Evolutionary conservation across 2,113 vertebrate genomes (phyloP).

Genomic region (Lanius collurio): DNA sequence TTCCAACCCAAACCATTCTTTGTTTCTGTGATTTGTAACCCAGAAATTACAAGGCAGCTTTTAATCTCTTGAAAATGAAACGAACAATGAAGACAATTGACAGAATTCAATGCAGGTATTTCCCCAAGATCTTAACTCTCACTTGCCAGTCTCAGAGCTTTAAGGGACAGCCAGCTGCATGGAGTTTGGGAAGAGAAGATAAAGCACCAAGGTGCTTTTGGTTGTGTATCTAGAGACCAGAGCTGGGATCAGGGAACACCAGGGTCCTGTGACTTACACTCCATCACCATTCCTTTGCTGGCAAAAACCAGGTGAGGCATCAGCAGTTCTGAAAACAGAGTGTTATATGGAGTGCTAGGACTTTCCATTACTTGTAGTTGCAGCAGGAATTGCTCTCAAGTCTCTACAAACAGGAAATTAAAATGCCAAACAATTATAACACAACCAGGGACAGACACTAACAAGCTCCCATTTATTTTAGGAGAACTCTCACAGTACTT

Average conservation of each 20-base stretch:
- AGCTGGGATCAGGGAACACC: neutral
- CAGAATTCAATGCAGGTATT: neutral
- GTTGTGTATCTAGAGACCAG: neutral
- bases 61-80: neutral
- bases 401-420: neutral
- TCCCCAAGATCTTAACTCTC: neutral
- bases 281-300: neutral
- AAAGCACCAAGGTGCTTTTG: neutral
- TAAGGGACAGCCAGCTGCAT: neutral
- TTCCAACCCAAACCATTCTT: neutral
- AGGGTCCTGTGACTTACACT: neutral
- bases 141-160: neutral
- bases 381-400: neutral
- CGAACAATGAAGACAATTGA: neutral
- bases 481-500: neutral
- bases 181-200: neutral
- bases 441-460: neutral
- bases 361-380: neutral
- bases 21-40: neutral
- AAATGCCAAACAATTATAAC: constrained; percentile 16
- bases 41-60: neutral
- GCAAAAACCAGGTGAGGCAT: neutral
- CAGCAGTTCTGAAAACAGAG: neutral
- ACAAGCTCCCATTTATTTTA: constrained; percentile 21
- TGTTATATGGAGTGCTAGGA: neutral